Evolutionary conservation across 2,888 invertebrate species (phyloP).

Genomic region (Oxystoma pomonae): DNA sequence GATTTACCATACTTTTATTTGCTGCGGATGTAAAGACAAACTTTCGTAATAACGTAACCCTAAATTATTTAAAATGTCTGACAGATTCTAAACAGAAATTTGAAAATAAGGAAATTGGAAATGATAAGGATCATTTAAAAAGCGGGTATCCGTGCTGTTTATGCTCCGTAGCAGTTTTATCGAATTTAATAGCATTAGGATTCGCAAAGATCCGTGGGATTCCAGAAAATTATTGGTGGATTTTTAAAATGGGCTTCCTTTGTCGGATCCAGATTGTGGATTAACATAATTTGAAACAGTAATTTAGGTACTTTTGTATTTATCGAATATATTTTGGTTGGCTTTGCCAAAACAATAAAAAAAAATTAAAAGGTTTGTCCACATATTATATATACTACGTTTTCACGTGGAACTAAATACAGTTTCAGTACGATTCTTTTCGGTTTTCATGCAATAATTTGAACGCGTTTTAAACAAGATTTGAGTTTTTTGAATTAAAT

Average conservation of each 20-base stretch:
- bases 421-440: no score
- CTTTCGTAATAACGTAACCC: no score
- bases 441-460: no score
- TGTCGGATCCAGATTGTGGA: not conserved
- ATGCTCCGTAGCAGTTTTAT: not conserved
- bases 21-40: no score
- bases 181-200: conserved; percentile 19
- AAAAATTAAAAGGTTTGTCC: no score
- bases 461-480: no score
- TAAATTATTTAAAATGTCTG: not conserved
- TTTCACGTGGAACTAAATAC: no score
- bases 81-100: not conserved
- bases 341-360: no score
- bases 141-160: conserved; percentile 1
- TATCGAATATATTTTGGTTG: no score
- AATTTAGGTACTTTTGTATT: not conserved
- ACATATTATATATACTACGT: no score
- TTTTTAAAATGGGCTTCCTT: not conserved
- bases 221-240: not conserved
- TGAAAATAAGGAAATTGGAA: conserved; percentile 13
- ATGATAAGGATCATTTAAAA: conserved; percentile 16
- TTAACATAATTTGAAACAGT: not conserved
- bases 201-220: conserved; percentile 19
- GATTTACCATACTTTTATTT: no score
- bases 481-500: no score